Conservation (phyloP, 2,888 invertebrate species). For the Thalpophila matura region DNA sequence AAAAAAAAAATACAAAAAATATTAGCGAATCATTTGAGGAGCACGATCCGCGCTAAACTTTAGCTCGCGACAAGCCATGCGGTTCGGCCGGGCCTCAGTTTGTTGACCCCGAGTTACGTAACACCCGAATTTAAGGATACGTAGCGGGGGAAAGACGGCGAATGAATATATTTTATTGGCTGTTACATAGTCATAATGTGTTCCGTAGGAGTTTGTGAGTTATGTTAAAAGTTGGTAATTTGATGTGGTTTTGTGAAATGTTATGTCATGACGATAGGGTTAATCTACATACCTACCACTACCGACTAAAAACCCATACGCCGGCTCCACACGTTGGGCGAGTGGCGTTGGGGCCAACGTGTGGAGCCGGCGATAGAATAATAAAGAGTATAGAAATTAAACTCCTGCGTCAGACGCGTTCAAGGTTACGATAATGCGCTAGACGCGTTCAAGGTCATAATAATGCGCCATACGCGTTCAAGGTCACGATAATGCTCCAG, state of each 20-base stretch:
- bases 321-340: too few species aligned
- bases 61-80: conserved; percentile 60
- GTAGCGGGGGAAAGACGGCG: conserved; percentile 49
- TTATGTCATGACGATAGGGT: background rate
- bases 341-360: too few species aligned
- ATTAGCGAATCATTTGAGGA: conserved; percentile 37
- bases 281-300: too few species aligned
- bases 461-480: too few species aligned
- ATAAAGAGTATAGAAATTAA: too few species aligned
- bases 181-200: conserved; percentile 28
- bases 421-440: too few species aligned
- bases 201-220: conserved; percentile 14
- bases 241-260: conserved; percentile 4
- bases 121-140: conserved; percentile 79
- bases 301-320: too few species aligned
- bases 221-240: background rate
- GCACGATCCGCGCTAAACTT: conserved; percentile 66
- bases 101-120: conserved; percentile 80
- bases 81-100: conserved; percentile 74
- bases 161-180: conserved; percentile 55
- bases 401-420: too few species aligned
- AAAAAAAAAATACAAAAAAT: conserved; percentile 23
- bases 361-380: too few species aligned
- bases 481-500: too few species aligned
- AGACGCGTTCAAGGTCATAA: too few species aligned